phyloP scores from a whole-genome alignment of 2,113 vertebrate genomes.

The Cynocephalus volans region DNA sequence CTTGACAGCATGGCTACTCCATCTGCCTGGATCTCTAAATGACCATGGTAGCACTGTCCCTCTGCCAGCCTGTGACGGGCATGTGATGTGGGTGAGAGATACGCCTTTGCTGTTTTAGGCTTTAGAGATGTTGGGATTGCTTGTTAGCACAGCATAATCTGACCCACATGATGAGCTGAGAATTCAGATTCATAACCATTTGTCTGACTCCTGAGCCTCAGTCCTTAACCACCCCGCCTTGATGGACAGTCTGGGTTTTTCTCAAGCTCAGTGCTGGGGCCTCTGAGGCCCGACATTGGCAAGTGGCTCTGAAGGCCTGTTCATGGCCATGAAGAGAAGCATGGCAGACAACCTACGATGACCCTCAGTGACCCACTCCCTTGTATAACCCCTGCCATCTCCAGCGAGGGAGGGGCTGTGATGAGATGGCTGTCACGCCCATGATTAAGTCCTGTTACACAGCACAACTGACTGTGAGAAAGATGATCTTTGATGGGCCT shows the following conservation, averaged over 20 bases:
- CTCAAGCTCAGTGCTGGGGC: not conserved
- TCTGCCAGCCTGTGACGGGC: not conserved
- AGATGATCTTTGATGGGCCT: not conserved
- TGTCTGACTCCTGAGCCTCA: not conserved
- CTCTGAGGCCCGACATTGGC: not conserved
- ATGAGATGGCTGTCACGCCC: fast-evolving
- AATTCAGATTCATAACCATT: not conserved
- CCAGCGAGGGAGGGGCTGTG: not conserved
- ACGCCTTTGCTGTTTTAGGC: not conserved
- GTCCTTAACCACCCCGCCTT: too few relatives aligned
- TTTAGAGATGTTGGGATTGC: fast-evolving
- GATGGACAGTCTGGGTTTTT: not conserved
- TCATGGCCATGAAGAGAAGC: not conserved
- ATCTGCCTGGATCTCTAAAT: not conserved
- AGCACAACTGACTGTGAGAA: not conserved
- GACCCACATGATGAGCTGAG: fast-evolving
- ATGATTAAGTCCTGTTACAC: fast-evolving
- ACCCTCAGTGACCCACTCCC: not conserved
- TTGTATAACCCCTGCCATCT: not conserved
- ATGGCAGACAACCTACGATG: too few relatives aligned
- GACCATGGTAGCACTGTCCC: too few relatives aligned
- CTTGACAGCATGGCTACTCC: not conserved
- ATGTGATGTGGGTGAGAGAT: not conserved
- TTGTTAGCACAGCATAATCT: not conserved
- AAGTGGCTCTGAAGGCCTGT: not conserved